Percentiles rank a stretch among this genome's conserved stretches.
phyloP scores from a whole-genome alignment of 2,797 vertebrate genomes.

The Squalus acanthias region DNA sequence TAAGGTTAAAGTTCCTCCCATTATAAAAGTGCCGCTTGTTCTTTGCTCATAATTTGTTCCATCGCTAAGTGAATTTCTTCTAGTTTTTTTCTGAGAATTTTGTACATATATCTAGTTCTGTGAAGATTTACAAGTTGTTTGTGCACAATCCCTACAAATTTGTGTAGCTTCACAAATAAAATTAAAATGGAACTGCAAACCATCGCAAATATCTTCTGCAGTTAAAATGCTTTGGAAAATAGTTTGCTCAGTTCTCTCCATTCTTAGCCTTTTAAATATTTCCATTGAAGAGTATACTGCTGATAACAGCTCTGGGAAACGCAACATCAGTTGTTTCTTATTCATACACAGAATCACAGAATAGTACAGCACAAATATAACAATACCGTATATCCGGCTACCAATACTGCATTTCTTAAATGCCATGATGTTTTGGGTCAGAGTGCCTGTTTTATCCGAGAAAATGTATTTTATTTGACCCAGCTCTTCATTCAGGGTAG shows the following conservation, averaged over 20 bases:
- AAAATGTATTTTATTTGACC: slow-evolving; percentile 86
- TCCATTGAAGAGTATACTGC: neutral
- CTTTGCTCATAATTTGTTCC: neutral
- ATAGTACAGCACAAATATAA: neutral
- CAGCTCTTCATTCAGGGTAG: slow-evolving; percentile 78
- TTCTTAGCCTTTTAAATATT: neutral
- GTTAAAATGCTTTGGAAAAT: neutral
- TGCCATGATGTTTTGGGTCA: slow-evolving; percentile 82
- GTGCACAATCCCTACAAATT: neutral
- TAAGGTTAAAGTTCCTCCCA: no score
- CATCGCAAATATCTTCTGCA: neutral
- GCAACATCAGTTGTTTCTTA: neutral
- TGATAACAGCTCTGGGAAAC: neutral
- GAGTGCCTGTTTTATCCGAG: slow-evolving; percentile 91
- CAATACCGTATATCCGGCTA: slow-evolving; percentile 71
- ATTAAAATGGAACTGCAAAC: neutral
- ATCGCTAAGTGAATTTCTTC: neutral
- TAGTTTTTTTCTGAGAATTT: neutral
- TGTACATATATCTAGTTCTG: neutral
- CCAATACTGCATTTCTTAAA: slow-evolving; percentile 84
- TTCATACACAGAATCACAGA: neutral
- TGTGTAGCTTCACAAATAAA: neutral
- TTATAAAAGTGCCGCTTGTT: neutral
- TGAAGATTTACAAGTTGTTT: neutral
- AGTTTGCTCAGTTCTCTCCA: neutral